Percentiles rank a stretch among this genome's conserved stretches.
Conservation (phyloP, 2,888 invertebrate genomes). For the Callosobruchus maculatus region DNA sequence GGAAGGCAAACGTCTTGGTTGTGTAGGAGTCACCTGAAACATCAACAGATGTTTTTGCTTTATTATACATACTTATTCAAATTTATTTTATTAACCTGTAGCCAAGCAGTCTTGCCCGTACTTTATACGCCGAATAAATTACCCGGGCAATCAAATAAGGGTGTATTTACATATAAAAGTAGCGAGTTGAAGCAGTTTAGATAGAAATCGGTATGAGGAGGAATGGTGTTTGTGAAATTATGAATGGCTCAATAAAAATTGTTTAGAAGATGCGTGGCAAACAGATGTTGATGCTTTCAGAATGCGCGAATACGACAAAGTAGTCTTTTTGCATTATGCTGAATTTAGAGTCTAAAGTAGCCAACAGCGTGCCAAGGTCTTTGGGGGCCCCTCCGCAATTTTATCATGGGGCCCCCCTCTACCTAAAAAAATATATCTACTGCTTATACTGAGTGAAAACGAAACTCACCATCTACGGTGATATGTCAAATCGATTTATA, state of each 20-base stretch:
- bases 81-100: not conserved
- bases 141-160: not conserved
- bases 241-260: not conserved
- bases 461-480: too few species aligned
- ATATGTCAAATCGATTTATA: too few species aligned
- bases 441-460: too few species aligned
- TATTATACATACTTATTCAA: not conserved
- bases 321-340: too few species aligned
- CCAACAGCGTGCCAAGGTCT: too few species aligned
- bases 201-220: not conserved
- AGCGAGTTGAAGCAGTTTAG: not conserved
- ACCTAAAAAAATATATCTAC: too few species aligned
- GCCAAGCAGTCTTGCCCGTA: not conserved
- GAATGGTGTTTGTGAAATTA: not conserved
- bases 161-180: not conserved
- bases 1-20: not conserved
- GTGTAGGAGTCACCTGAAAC: not conserved
- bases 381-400: too few species aligned
- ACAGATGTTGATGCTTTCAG: too few species aligned
- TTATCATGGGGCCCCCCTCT: too few species aligned
- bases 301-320: too few species aligned
- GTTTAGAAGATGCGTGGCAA: not conserved
- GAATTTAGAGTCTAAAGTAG: too few species aligned
- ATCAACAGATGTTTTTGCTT: not conserved
- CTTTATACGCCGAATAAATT: not conserved